Percentiles rank a stretch among this genome's conserved stretches.
Evolutionary conservation across 2,888 invertebrate species (phyloP).

Genomic region (Mimas tiliae): DNA sequence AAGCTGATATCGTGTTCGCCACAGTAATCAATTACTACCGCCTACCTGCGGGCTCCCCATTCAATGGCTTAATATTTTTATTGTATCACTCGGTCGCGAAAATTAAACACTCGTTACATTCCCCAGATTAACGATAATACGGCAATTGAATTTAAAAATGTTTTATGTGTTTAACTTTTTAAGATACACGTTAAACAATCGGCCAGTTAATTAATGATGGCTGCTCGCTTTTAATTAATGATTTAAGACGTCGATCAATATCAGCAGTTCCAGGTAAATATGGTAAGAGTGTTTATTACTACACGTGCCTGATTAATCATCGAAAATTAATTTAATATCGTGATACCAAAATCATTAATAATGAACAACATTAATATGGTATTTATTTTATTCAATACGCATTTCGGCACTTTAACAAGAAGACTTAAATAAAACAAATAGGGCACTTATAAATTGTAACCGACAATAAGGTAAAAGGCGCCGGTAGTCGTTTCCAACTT

Average conservation of each 20-base stretch:
- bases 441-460: slow-evolving; percentile 8
- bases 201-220: slow-evolving; percentile 9
- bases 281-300: too few species aligned
- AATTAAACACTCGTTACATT: slow-evolving; percentile 72
- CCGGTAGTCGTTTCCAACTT: slow-evolving; percentile 34
- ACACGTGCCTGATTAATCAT: too few species aligned
- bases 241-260: slow-evolving; percentile 19
- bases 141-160: slow-evolving; percentile 55
- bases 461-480: slow-evolving; percentile 23
- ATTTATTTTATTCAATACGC: too few species aligned
- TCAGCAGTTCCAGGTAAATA: not conserved
- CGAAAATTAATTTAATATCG: not conserved
- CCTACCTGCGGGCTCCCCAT: slow-evolving; percentile 55
- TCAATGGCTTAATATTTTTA: slow-evolving; percentile 69
- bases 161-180: slow-evolving; percentile 46
- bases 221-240: slow-evolving; percentile 7
- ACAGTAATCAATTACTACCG: slow-evolving; percentile 75
- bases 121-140: slow-evolving; percentile 60
- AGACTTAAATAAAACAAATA: slow-evolving; percentile 37
- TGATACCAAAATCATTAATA: not conserved
- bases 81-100: slow-evolving; percentile 65
- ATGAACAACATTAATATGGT: too few species aligned
- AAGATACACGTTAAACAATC: slow-evolving; percentile 31
- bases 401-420: not conserved
- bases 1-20: slow-evolving; percentile 69